Evolutionary conservation across 2,888 invertebrate species (phyloP).

Genomic region (Salpingus planirostris): DNA sequence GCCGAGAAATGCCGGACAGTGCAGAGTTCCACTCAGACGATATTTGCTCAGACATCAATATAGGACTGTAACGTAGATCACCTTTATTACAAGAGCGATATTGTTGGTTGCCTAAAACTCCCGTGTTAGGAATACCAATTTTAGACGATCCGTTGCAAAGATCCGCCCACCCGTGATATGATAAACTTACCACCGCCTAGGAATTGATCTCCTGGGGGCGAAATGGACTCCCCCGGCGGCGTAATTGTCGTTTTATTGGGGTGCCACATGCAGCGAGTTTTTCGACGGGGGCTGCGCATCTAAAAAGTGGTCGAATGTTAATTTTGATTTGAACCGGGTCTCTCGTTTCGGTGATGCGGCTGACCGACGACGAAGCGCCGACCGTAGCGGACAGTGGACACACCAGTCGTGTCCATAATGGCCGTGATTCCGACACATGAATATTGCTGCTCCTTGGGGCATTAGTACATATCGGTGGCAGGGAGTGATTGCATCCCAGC

Average conservation of each 20-base stretch:
- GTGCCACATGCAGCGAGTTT: conserved; percentile 11
- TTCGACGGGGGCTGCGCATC: conserved; percentile 5
- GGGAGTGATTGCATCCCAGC: conserved; percentile 28
- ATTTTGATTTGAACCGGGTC: conserved; percentile 11
- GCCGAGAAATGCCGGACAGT: no score
- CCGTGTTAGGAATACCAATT: no score
- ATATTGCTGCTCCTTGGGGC: conserved; percentile 26
- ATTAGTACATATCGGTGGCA: conserved; percentile 31
- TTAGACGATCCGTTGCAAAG: no score
- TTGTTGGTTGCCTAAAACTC: no score
- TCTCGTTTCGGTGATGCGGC: no score
- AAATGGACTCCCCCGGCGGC: conserved; percentile 2
- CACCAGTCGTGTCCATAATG: conserved; percentile 9
- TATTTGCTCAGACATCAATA: no score
- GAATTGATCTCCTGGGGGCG: no score
- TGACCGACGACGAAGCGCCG: conserved; percentile 1
- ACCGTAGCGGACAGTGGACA: conserved; percentile 6
- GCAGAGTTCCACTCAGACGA: no score
- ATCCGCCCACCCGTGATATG: no score
- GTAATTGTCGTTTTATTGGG: conserved; percentile 15
- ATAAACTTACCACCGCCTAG: no score
- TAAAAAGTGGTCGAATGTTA: conserved; percentile 14
- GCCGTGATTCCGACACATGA: conserved; percentile 20
- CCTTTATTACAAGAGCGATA: no score
- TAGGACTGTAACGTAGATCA: no score